A percentile compares a stretch with the other conserved stretches of the same genome.
Evolutionary conservation across 1,140 invertebrate species (phyloP).

Genomic region (Chionoecetes opilio): DNA sequence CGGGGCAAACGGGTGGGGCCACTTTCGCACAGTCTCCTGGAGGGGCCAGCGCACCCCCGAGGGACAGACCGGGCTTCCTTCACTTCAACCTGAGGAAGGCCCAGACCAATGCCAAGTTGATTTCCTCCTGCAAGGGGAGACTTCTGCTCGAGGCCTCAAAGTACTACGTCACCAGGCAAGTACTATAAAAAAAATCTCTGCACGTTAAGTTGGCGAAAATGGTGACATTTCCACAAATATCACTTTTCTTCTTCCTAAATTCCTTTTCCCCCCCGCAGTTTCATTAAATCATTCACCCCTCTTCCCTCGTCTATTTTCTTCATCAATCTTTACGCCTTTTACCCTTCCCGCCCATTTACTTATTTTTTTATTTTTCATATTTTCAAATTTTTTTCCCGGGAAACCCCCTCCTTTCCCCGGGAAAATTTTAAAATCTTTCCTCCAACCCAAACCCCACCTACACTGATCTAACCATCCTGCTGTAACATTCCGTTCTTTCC

Average conservation of each 20-base stretch:
- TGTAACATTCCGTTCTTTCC: background rate
- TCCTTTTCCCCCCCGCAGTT: background rate
- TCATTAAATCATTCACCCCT: background rate
- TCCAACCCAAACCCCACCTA: background rate
- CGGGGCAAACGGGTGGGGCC: background rate
- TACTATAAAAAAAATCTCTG: background rate
- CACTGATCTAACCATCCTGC: background rate
- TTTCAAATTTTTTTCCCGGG: background rate
- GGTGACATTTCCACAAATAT: background rate
- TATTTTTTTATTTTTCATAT: background rate
- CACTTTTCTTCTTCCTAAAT: background rate
- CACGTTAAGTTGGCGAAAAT: background rate
- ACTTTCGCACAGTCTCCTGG: background rate
- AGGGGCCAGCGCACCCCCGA: background rate
- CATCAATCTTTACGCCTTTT: background rate
- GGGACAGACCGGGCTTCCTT: background rate
- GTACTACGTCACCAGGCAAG: conserved; percentile 34
- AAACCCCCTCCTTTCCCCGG: background rate
- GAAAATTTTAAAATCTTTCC: background rate
- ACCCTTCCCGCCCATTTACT: background rate
- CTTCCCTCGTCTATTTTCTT: background rate
- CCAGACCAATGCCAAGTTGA: conserved; percentile 43
- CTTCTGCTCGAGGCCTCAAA: conserved; percentile 58
- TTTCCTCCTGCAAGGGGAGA: conserved; percentile 51
- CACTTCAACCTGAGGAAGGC: conserved; percentile 66